Percentiles rank a stretch among this genome's conserved stretches.
Evolutionary conservation across 2,113 vertebrate genomes (phyloP).

Genomic region (Urocolius indicus): DNA sequence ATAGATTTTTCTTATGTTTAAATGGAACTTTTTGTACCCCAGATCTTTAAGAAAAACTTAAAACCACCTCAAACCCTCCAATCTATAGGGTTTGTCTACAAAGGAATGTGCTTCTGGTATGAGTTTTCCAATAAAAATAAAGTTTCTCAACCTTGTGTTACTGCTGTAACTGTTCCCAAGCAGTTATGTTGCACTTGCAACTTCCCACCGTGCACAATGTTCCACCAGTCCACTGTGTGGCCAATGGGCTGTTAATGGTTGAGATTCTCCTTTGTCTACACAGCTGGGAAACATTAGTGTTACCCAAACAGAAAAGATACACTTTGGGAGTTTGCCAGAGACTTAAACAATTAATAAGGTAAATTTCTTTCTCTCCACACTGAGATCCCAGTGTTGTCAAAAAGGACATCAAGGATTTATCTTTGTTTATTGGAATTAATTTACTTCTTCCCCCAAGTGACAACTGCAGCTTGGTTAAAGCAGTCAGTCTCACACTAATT

Average conservation of each 20-base stretch:
- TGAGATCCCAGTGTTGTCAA: conserved; percentile 27
- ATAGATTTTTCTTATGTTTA: too few relatives aligned
- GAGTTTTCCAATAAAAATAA: neutral
- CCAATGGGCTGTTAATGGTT: neutral
- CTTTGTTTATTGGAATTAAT: conserved; percentile 66
- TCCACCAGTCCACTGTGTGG: rapidly evolving
- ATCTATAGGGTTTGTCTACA: neutral
- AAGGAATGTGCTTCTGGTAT: rapidly evolving
- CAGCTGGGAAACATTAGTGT: neutral
- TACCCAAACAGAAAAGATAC: conserved; percentile 12
- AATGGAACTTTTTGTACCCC: too few relatives aligned
- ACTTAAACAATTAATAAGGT: conserved; percentile 66
- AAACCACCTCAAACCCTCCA: neutral
- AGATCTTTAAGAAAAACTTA: neutral
- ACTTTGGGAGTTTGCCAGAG: conserved; percentile 19
- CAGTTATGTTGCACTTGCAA: neutral
- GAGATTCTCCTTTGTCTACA: neutral
- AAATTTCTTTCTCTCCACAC: neutral
- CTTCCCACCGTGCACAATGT: neutral
- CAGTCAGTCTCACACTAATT: conserved; percentile 55
- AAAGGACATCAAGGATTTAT: conserved; percentile 13
- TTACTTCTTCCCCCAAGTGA: conserved; percentile 49
- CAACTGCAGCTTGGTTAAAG: conserved; percentile 34
- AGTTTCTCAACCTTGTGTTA: neutral
- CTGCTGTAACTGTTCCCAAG: neutral